phyloP scores from a whole-genome alignment of 2,113 vertebrate genomes.

The Meleagris gallopavo region DNA sequence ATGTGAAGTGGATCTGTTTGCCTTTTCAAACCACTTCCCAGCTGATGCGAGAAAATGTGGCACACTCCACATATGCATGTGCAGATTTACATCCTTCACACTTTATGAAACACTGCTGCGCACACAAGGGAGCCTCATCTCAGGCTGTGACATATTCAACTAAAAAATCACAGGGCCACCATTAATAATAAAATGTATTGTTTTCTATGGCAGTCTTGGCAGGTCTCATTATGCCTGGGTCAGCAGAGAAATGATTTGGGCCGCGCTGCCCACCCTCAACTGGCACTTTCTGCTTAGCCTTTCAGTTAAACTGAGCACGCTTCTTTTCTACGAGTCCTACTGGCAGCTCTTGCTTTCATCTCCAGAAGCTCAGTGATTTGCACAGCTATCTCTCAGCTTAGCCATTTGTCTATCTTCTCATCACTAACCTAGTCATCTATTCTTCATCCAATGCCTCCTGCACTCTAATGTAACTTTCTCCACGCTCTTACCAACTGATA shows the following conservation, averaged over 20 bases:
- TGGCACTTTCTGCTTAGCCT: fast-evolving
- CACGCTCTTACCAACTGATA: neutral
- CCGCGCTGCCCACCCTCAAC: neutral
- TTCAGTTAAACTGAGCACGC: neutral
- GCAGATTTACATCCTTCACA: neutral
- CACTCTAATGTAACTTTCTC: neutral
- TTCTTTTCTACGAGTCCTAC: fast-evolving
- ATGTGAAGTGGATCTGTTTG: neutral
- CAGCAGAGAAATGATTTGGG: neutral
- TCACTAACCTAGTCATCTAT: neutral
- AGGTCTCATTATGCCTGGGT: neutral
- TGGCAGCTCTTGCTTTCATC: neutral
- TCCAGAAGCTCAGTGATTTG: neutral
- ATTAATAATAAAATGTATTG: neutral
- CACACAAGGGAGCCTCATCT: fast-evolving
- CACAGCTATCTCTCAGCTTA: neutral
- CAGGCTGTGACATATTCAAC: neutral
- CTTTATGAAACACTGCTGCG: neutral
- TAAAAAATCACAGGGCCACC: too few relatives aligned
- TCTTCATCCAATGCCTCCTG: neutral
- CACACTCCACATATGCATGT: too few relatives aligned
- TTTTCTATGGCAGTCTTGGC: neutral
- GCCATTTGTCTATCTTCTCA: neutral
- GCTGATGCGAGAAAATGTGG: neutral
- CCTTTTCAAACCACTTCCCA: neutral